Percentiles rank a stretch among this genome's conserved stretches.
Evolutionary conservation across 2,113 vertebrate species (phyloP).

Genomic region (Cyprinodon tularosa): DNA sequence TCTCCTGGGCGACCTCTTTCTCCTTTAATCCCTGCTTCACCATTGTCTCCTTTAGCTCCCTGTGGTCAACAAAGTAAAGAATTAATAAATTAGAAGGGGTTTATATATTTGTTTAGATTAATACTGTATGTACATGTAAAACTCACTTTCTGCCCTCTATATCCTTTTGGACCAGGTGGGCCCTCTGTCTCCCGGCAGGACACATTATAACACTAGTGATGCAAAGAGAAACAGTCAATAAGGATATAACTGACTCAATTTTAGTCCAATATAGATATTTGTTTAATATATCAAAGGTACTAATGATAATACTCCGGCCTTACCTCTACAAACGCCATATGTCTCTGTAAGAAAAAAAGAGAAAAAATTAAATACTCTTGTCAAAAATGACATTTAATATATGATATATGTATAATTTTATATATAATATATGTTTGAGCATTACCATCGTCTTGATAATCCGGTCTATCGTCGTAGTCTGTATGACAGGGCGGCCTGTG

Average conservation of each 20-base stretch:
- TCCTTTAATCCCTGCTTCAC: conserved; percentile 85
- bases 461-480: conserved; percentile 79
- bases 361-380: conserved; percentile 22
- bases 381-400: not conserved
- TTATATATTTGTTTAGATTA: not conserved
- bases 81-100: not conserved
- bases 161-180: conserved; percentile 68
- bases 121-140: not conserved
- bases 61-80: conserved; percentile 49
- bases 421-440: not conserved
- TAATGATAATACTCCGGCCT: conserved; percentile 18
- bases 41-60: conserved; percentile 95
- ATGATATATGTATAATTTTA: not conserved
- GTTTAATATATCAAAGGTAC: not conserved
- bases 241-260: not conserved
- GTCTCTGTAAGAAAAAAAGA: conserved; percentile 63
- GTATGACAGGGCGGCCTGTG: conserved; percentile 56
- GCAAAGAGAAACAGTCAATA: conserved; percentile 7
- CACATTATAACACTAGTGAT: conserved; percentile 73
- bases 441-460: conserved; percentile 94
- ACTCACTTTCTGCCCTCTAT: conserved; percentile 79
- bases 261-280: not conserved
- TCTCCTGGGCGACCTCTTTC: conserved; percentile 88
- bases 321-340: conserved; percentile 75
- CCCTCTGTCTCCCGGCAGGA: conserved; percentile 73